Conservation (phyloP, 2,113 vertebrate genomes). For the Galemys pyrenaicus region DNA sequence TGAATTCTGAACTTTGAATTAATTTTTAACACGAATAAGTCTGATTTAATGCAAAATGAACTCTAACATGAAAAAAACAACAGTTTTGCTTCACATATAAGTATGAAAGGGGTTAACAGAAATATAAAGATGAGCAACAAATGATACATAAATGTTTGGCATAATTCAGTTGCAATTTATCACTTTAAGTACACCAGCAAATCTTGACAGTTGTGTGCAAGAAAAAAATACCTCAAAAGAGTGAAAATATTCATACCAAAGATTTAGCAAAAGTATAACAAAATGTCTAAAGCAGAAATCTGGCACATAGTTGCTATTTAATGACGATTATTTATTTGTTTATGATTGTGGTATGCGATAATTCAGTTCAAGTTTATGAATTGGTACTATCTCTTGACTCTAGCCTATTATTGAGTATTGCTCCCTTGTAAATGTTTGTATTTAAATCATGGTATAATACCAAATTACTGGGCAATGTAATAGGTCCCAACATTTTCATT, state of each 20-base stretch:
- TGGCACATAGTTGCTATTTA: background rate
- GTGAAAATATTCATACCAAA: background rate
- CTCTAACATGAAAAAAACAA: background rate
- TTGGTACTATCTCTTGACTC: background rate
- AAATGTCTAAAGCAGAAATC: background rate
- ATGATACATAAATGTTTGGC: background rate
- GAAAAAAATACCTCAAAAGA: background rate
- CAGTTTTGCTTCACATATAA: too few relatives aligned
- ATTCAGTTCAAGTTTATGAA: background rate
- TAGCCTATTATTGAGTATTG: background rate
- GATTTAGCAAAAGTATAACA: background rate
- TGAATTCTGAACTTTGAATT: background rate
- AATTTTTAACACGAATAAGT: background rate
- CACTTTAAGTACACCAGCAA: background rate
- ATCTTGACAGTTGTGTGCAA: background rate
- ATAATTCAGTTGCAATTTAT: background rate
- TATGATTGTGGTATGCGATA: background rate
- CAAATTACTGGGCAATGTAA: background rate
- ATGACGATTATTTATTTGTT: background rate
- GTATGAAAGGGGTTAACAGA: background rate
- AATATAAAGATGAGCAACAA: background rate
- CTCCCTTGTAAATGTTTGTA: background rate
- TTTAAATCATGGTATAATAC: background rate
- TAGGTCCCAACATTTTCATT: background rate
- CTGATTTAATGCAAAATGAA: background rate